phyloP scores from a whole-genome alignment of 2,888 invertebrate species.

The Cephalotes varians region DNA sequence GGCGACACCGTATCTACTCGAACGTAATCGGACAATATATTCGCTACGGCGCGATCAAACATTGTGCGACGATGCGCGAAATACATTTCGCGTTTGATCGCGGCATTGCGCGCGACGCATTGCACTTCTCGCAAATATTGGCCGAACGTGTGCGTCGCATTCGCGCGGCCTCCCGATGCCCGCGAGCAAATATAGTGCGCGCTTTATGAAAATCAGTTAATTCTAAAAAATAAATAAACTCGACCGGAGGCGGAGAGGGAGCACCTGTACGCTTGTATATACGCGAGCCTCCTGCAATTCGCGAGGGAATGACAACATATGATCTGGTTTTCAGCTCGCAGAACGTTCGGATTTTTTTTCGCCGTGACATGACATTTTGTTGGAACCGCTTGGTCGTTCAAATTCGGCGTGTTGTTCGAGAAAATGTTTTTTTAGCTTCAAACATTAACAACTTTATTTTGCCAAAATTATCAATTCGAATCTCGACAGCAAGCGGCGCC shows the following conservation, averaged over 20 bases:
- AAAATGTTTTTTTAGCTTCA: background rate
- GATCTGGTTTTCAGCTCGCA: background rate
- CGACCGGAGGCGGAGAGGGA: background rate
- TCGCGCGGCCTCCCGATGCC: constrained; percentile 50
- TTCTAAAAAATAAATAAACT: constrained; percentile 44
- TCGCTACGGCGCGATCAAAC: background rate
- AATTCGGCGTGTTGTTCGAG: background rate
- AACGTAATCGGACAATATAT: constrained; percentile 11
- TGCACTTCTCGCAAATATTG: constrained; percentile 83
- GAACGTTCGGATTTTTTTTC: background rate
- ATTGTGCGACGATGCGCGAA: constrained; percentile 2
- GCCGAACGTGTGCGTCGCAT: constrained; percentile 81
- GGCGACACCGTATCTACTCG: background rate
- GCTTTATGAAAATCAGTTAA: constrained; percentile 53
- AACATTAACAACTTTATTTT: background rate
- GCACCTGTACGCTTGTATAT: background rate
- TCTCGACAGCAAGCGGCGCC: background rate
- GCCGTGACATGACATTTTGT: background rate
- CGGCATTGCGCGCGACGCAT: constrained; percentile 68
- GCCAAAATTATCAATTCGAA: background rate
- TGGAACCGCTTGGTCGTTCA: background rate
- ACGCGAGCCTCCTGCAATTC: constrained; percentile 8
- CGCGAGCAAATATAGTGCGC: constrained; percentile 7
- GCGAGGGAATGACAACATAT: background rate
- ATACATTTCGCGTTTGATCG: constrained; percentile 8